Evolutionary conservation across 2,888 invertebrate species (phyloP).

Genomic region (Drosophila lutescens): DNA sequence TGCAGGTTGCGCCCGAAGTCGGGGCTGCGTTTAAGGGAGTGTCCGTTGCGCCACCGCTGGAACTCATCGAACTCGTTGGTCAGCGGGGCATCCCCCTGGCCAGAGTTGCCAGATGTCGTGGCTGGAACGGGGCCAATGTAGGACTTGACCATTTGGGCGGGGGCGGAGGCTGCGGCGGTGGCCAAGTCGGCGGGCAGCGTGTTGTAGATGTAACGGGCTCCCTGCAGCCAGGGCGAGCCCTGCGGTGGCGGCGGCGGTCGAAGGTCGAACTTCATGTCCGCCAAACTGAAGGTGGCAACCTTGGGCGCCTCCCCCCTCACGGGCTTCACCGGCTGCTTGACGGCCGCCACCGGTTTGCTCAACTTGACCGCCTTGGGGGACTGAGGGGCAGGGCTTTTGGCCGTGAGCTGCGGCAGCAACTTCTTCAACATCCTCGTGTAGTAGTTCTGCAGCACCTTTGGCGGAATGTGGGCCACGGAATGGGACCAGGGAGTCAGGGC

Average conservation of each 20-base stretch:
- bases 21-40: conserved; percentile 85
- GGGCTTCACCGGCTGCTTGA: conserved; percentile 56
- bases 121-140: conserved; percentile 72
- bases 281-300: conserved; percentile 65
- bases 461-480: conserved; percentile 69
- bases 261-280: conserved; percentile 76
- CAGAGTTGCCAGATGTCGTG: conserved; percentile 4
- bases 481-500: conserved; percentile 54
- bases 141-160: conserved; percentile 85
- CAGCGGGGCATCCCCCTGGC: conserved; percentile 5
- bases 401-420: conserved; percentile 68
- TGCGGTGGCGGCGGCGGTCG: conserved; percentile 76
- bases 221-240: conserved; percentile 72
- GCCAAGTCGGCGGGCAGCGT: conserved; percentile 79
- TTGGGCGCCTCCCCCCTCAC: conserved; percentile 58
- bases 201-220: conserved; percentile 80
- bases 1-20: conserved; percentile 88
- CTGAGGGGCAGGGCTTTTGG: conserved; percentile 27
- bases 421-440: conserved; percentile 80
- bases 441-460: conserved; percentile 77
- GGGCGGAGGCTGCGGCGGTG: conserved; percentile 74
- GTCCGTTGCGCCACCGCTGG: conserved; percentile 84
- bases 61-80: conserved; percentile 74
- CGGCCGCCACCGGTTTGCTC: conserved; percentile 19
- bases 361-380: conserved; percentile 30